Conservation (phyloP, 2,888 invertebrate species). For the Ectemnius cavifrons region DNA sequence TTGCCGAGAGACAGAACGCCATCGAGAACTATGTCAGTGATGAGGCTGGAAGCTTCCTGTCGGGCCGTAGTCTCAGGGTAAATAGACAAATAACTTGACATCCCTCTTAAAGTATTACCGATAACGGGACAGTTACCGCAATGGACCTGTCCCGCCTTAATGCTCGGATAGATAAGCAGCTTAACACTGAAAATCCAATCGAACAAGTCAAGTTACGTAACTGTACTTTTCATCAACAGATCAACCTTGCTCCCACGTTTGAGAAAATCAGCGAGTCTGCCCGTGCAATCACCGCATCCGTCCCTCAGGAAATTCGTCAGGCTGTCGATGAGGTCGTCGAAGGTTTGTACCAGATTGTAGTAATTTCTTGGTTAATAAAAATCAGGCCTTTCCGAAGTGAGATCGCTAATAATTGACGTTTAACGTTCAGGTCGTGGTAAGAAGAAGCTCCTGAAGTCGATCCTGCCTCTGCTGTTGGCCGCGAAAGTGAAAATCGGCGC, state of each 20-base stretch:
- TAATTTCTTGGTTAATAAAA: too few relatives aligned
- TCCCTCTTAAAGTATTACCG: neutral
- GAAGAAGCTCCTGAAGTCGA: constrained; percentile 80
- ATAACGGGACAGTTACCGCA: too few relatives aligned
- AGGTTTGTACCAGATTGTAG: constrained; percentile 70
- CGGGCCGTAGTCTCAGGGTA: constrained; percentile 79
- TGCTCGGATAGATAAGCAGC: too few relatives aligned
- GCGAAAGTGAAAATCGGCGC: constrained; percentile 82
- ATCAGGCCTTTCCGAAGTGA: too few relatives aligned
- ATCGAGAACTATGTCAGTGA: constrained; percentile 81
- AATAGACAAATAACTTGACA: constrained; percentile 28
- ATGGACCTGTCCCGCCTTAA: too few relatives aligned
- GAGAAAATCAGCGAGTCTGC: constrained; percentile 75
- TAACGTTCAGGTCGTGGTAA: constrained; percentile 79
- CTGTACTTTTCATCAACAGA: constrained; percentile 52
- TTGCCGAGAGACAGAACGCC: constrained; percentile 80
- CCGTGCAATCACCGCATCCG: constrained; percentile 79
- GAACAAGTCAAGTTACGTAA: neutral
- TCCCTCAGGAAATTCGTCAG: constrained; percentile 81
- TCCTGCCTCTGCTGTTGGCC: constrained; percentile 81
- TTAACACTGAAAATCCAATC: too few relatives aligned
- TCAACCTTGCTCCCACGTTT: constrained; percentile 75
- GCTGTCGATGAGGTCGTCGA: constrained; percentile 81
- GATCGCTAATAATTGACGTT: constrained; percentile 15
- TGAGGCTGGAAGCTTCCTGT: constrained; percentile 80